Base-by-base conservation (phyloP, 2,797 vertebrate species). In the Aphelocoma californica region DNA sequence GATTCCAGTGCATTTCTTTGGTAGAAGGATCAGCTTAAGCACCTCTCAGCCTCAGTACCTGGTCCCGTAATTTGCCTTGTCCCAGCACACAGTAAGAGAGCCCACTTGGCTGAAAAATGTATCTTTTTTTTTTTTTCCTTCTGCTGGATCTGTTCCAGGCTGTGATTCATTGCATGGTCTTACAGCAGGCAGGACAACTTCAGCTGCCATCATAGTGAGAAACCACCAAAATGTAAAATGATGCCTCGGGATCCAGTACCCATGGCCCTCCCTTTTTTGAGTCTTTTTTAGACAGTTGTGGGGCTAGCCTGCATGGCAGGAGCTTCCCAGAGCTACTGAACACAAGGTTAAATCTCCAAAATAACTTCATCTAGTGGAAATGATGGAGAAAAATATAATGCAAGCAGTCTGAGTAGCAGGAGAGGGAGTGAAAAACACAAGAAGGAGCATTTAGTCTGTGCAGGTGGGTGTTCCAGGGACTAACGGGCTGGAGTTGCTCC, bases 141-240 rank as follows among this genome's bases (percentile, higher is more conserved):
- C 54, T 91, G 61, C 77, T 96, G 92, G 93, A 84, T 72, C 47
- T 34, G 0, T 72, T 94, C 91, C 95, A 81, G 2, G 3, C n/a
- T 0, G 3, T 92, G 96, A 94, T 92, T 95, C 95, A 94, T 40
- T 54, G 91, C 78, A 8, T 20, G 67, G 88, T 42, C 78, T 90
- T 57, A 81, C 53, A 81, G 81, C 0, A 2, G 81, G 86, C 93
- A 92, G 93, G 86, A 86, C 83, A n/a, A 13, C 66, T 79, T 47
- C 62, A 86, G 92, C 80, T 84, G 42, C 90, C 88, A 42, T 72
- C 90, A 53, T 60, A 94, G 92, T 31, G 93, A 94, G 96, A 93
- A 96, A 94, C 91, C 92, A 92, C 93, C 81, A 26, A 61, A 86
- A 81, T 93, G 92, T 69, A 25, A 81, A 79, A 86, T 17, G 50